Evolutionary conservation across 1,140 invertebrate species (phyloP).

Genomic region (Drosophila ogumai): DNA sequence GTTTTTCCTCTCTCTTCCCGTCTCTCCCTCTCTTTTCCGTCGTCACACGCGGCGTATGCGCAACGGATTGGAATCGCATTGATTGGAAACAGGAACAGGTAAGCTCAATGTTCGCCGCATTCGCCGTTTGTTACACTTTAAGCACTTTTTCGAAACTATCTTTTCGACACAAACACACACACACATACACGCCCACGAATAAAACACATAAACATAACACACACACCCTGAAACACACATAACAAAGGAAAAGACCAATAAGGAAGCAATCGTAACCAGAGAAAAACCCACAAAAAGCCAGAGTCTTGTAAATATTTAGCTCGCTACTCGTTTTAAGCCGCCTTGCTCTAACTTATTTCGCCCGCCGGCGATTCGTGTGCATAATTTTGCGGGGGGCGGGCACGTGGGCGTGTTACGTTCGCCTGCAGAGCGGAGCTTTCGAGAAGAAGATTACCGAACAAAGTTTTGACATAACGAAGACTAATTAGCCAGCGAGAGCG

Average conservation of each 20-base stretch:
- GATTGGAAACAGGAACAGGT: constrained; percentile 72
- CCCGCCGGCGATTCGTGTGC: constrained; percentile 50
- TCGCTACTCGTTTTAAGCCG: constrained; percentile 46
- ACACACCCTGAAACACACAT: constrained; percentile 30
- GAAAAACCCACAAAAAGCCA: constrained; percentile 40
- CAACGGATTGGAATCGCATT: constrained; percentile 41
- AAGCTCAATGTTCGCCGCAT: constrained; percentile 61
- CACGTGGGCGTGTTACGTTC: constrained; percentile 17
- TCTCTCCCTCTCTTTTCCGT: constrained; percentile 11
- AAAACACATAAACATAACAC: constrained; percentile 35
- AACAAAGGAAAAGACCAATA: constrained; percentile 65
- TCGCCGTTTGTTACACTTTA: constrained; percentile 76
- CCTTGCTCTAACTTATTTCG: constrained; percentile 49
- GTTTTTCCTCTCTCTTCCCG: constrained; percentile 21
- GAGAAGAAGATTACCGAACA: constrained; percentile 43
- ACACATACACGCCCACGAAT: constrained; percentile 21
- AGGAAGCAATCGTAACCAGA: constrained; percentile 66
- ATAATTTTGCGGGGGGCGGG: constrained; percentile 30
- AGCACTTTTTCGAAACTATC: constrained; percentile 80
- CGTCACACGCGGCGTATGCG: constrained; percentile 48
- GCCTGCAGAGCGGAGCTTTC: constrained; percentile 30
- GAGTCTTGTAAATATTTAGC: constrained; percentile 75
- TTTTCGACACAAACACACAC: constrained; percentile 61
- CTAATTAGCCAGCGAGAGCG: constrained; percentile 41
- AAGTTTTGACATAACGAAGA: constrained; percentile 50